Evolutionary conservation across 2,113 vertebrate species (phyloP).

Genomic region (Coptodon bakossiorum): DNA sequence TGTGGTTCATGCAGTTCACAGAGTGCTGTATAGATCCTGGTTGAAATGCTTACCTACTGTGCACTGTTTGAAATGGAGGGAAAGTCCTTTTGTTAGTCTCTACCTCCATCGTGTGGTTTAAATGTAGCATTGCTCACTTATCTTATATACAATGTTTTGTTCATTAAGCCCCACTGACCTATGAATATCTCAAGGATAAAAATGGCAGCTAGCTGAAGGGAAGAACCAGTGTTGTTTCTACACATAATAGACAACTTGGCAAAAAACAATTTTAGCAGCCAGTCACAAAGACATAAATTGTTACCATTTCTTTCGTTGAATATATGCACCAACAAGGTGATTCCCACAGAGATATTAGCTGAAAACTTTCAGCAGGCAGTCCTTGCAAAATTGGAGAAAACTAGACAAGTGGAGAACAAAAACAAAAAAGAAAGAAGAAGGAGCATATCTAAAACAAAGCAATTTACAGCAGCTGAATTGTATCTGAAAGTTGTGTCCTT

Average conservation of each 20-base stretch:
- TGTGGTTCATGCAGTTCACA: conserved; percentile 5
- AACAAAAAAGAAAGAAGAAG: background rate
- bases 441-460: background rate
- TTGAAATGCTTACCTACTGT: background rate
- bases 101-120: conserved; percentile 17
- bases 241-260: background rate
- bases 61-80: background rate
- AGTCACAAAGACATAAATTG: background rate
- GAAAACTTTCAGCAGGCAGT: background rate
- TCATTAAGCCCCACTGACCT: background rate
- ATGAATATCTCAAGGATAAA: background rate
- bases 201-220: background rate
- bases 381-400: background rate
- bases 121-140: background rate
- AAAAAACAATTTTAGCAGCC: background rate
- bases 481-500: no score
- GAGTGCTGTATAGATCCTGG: background rate
- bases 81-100: background rate
- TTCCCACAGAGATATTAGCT: background rate
- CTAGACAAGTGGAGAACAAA: background rate
- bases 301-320: background rate
- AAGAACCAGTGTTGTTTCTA: background rate
- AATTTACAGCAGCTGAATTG: background rate
- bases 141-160: background rate
- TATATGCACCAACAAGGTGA: background rate